Conservation (phyloP, 1,140 invertebrate genomes). For the Acromyrmex heyeri region DNA sequence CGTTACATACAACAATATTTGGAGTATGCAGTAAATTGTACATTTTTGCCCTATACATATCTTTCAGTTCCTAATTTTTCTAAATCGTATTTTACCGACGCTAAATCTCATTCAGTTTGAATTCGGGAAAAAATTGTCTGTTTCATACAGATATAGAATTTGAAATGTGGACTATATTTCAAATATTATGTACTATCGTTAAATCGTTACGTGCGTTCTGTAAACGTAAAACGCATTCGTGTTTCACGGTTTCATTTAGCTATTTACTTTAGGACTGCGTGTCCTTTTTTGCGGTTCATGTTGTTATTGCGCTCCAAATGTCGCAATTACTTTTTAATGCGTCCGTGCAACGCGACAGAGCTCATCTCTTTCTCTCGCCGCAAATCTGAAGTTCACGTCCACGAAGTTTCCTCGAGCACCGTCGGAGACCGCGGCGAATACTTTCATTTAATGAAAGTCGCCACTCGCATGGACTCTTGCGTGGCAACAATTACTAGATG, state of each 20-base stretch:
- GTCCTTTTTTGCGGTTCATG: background rate
- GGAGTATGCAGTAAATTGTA: background rate
- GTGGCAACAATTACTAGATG: slow-evolving; percentile 12
- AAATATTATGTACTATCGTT: background rate
- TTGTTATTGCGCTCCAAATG: background rate
- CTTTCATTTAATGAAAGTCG: slow-evolving; percentile 46
- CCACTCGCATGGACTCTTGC: background rate
- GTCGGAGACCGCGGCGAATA: background rate
- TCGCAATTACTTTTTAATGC: slow-evolving; percentile 21
- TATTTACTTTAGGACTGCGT: background rate
- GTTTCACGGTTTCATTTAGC: slow-evolving; percentile 1
- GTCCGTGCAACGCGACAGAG: background rate
- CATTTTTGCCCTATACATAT: background rate
- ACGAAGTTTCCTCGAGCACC: background rate
- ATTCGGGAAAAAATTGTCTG: slow-evolving; percentile 7
- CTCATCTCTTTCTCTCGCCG: slow-evolving; percentile 11
- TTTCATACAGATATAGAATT: too few species aligned
- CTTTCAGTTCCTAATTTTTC: slow-evolving; percentile 1
- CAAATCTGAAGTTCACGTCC: slow-evolving; percentile 7
- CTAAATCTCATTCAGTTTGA: background rate
- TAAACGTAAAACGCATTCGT: background rate
- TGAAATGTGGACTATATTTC: background rate
- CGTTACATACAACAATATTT: slow-evolving; percentile 22
- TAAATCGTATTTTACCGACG: background rate
- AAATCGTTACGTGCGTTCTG: background rate